Evolutionary conservation across 1,140 invertebrate genomes (phyloP), one percentile per base, ranked within the genome.

Genomic region (Reticulitermes speratus): DNA sequence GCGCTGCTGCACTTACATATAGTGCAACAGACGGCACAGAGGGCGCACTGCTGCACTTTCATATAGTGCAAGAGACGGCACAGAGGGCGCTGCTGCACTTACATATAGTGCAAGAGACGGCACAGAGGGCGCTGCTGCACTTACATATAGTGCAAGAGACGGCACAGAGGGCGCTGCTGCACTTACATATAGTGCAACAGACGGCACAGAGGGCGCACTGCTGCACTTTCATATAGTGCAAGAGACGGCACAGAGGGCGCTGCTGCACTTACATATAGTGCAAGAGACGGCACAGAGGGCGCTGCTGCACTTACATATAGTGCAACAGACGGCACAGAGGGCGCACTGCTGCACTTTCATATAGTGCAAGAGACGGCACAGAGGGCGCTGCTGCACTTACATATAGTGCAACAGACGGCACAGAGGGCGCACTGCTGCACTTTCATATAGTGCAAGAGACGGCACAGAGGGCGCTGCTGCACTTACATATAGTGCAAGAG

Each of bases 201-300:
- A 45, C 38, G 3, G 38, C 38, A 38, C 2, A 38, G n/a, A n/a
- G n/a, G n/a, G n/a, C n/a, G n/a, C n/a, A n/a, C n/a, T n/a, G n/a
- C n/a, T n/a, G n/a, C n/a, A n/a, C n/a, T 85, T 85, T 85, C 7
- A 85, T 65, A 82, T 85, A 48, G 48, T 38, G 85, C 3, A 84
- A 44, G 83, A 12, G 83, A 45, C 38, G 3, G 38, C 38, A 38
- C 2, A 38, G n/a, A n/a, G n/a, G n/a, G n/a, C n/a, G n/a, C n/a
- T n/a, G n/a, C n/a, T n/a, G n/a, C n/a, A n/a, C n/a, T n/a, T n/a
- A n/a, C n/a, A n/a, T n/a, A n/a, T 85, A 48, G 48, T 38, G 85
- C 3, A 84, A 44, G 83, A 12, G 83, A 45, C 38, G 3, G 38
- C 38, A 38, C 2, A 38, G n/a, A n/a, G n/a, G n/a, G n/a, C n/a